A percentile compares a stretch with the other conserved stretches of the same genome.
These are phyloP conservation scores for Lasioglossum villosulum DNA, from an alignment of 2,888 invertebrate genomes.

Conservation along the genomic window DNA sequence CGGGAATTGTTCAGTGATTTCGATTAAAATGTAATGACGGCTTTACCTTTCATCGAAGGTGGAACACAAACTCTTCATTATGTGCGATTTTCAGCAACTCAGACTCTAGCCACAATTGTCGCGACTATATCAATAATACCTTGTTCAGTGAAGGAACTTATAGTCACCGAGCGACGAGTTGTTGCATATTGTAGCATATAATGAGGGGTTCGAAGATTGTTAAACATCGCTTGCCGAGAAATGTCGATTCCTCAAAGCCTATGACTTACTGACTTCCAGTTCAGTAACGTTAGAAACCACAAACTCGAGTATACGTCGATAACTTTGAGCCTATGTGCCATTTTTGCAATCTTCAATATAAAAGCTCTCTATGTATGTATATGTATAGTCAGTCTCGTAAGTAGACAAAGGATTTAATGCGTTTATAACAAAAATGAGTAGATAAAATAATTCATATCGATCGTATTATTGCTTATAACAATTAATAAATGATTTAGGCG, in stretches of 20 bases:
- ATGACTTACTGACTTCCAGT: slow-evolving; percentile 31
- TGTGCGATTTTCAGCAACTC: slow-evolving; percentile 32
- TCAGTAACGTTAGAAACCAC: slow-evolving; percentile 19
- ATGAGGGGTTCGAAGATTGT: slow-evolving; percentile 54
- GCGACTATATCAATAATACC: slow-evolving; percentile 17
- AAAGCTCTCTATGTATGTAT: not conserved
- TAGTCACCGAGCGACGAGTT: slow-evolving; percentile 35
- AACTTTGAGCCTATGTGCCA: not conserved
- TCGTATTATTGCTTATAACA: no score
- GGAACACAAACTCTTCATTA: slow-evolving; percentile 42
- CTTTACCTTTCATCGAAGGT: slow-evolving; percentile 3
- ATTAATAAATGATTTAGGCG: no score
- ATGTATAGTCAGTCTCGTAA: no score
- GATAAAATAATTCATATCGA: no score
- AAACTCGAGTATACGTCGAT: not conserved
- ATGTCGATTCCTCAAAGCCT: slow-evolving; percentile 45
- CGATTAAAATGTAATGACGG: not conserved
- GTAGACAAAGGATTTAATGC: no score
- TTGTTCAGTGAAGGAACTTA: slow-evolving; percentile 36
- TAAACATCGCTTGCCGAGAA: slow-evolving; percentile 47
- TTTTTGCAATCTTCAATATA: not conserved
- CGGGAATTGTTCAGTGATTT: not conserved
- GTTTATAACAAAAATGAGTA: no score
- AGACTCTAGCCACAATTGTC: slow-evolving; percentile 18
- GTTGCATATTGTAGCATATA: slow-evolving; percentile 66